These are phyloP conservation scores for Diploscapter pachys DNA, from an alignment of 1,140 invertebrate genomes.

Conservation along the genomic window DNA sequence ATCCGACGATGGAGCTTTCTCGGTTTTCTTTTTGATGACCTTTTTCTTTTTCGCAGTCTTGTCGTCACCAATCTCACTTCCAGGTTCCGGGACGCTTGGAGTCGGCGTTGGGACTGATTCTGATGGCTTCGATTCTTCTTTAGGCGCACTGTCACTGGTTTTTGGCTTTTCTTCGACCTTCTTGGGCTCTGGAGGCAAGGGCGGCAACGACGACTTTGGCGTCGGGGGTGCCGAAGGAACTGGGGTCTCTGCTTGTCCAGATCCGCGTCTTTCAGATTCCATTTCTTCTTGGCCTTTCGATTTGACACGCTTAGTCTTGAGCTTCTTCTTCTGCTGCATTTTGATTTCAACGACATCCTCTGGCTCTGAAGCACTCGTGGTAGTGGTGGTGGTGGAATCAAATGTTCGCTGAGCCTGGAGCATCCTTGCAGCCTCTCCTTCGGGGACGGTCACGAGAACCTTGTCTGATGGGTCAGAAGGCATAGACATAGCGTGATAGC, in stretches of 20 bases:
- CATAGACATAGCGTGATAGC: slow-evolving; percentile 17
- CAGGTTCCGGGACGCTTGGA: slow-evolving; percentile 5
- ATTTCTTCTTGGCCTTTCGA: slow-evolving; percentile 6
- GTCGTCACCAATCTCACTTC: slow-evolving; percentile 14
- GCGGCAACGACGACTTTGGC: not conserved
- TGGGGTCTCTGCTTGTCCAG: too few species aligned
- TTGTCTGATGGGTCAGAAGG: not conserved
- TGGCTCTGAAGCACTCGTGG: not conserved
- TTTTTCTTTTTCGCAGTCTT: not conserved
- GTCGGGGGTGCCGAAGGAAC: too few species aligned
- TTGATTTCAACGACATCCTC: slow-evolving; percentile 11
- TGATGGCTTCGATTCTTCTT: not conserved
- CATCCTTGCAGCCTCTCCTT: slow-evolving; percentile 17
- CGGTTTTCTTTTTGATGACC: not conserved
- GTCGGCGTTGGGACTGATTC: not conserved
- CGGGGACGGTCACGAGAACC: not conserved
- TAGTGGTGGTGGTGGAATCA: not conserved
- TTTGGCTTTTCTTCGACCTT: slow-evolving; percentile 6
- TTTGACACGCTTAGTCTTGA: slow-evolving; percentile 19
- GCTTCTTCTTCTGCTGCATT: slow-evolving; percentile 30
- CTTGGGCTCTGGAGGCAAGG: slow-evolving; percentile 2
- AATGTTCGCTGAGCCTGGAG: not conserved
- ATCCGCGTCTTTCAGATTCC: not conserved
- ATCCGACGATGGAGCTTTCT: not conserved
- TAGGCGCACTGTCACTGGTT: not conserved